phyloP scores from a whole-genome alignment of 1,140 invertebrate species.

The Cardiocondyla obscurior region DNA sequence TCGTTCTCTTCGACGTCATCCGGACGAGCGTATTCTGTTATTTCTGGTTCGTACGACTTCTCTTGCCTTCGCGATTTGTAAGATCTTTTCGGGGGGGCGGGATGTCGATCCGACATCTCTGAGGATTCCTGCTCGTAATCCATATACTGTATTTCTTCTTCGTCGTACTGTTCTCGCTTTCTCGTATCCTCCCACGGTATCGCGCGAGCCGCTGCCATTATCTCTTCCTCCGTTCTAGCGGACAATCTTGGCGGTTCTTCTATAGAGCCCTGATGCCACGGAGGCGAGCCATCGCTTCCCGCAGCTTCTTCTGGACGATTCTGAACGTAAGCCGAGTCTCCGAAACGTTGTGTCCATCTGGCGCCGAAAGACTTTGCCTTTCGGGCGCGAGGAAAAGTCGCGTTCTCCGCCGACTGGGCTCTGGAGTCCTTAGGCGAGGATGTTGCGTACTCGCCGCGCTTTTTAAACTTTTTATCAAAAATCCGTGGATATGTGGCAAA shows the following conservation, averaged over 20 bases:
- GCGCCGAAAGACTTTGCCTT: conserved; percentile 80
- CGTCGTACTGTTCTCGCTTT: conserved; percentile 46
- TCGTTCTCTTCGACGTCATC: conserved; percentile 25
- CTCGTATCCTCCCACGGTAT: conserved; percentile 76
- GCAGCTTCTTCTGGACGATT: conserved; percentile 69
- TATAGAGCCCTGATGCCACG: conserved; percentile 82
- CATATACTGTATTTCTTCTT: conserved; percentile 65
- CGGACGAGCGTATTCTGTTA: not conserved
- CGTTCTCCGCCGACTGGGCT: conserved; percentile 81
- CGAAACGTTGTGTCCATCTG: conserved; percentile 84
- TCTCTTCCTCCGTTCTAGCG: conserved; percentile 57
- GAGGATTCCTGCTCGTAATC: conserved; percentile 71
- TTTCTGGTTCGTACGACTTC: conserved; percentile 68
- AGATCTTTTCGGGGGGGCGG: conserved; percentile 3
- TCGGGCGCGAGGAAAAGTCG: conserved; percentile 82
- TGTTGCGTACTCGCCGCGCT: conserved; percentile 79
- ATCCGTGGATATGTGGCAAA: conserved; percentile 90
- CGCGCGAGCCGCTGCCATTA: conserved; percentile 58
- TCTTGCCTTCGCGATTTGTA: conserved; percentile 61
- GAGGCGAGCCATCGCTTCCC: conserved; percentile 76
- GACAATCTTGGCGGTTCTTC: conserved; percentile 78
- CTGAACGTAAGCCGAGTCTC: conserved; percentile 60
- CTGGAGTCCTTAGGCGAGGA: conserved; percentile 80
- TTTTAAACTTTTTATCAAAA: conserved; percentile 86
- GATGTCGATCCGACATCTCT: conserved; percentile 50